phyloP scores from a whole-genome alignment of 2,797 vertebrate species.

The Pseudocheirus occidentalis region DNA sequence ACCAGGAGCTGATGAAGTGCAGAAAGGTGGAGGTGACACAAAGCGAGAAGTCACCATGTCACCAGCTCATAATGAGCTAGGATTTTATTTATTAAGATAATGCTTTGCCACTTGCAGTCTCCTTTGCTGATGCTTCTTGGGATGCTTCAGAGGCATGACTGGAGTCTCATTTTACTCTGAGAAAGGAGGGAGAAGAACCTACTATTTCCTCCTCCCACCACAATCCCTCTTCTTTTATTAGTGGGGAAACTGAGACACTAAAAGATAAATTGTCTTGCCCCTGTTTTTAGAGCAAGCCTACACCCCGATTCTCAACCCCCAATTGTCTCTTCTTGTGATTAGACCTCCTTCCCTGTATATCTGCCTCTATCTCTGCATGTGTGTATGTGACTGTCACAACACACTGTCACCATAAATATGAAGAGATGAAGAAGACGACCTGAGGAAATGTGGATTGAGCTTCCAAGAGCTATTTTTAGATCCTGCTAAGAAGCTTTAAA shows the following conservation, averaged over 20 bases:
- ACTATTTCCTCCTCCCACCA: not conserved
- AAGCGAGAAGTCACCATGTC: not conserved
- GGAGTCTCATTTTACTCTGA: not conserved
- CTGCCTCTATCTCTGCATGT: conserved; percentile 45
- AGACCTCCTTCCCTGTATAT: conserved; percentile 2
- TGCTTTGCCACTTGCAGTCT: conserved; percentile 49
- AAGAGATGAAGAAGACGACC: conserved; percentile 68
- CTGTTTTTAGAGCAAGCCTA: not conserved
- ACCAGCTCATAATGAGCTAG: conserved; percentile 29
- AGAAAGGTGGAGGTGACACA: not conserved
- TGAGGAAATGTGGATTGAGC: conserved; percentile 60
- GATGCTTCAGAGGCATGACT: conserved; percentile 16
- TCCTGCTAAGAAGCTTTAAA: conserved; percentile 59
- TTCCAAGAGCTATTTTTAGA: conserved; percentile 70
- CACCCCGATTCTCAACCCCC: not conserved
- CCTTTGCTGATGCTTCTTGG: conserved; percentile 28
- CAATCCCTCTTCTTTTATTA: not conserved
- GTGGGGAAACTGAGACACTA: conserved; percentile 39
- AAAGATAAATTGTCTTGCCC: conserved; percentile 6
- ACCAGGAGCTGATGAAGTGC: conserved; percentile 16
- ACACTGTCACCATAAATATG: conserved; percentile 34
- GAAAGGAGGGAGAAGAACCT: not conserved
- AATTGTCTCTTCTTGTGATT: not conserved
- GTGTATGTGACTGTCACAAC: conserved; percentile 57
- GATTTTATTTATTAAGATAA: conserved; percentile 59